Base-by-base conservation (phyloP, 2,888 invertebrate genomes). In the Sarcophaga variegata region DNA sequence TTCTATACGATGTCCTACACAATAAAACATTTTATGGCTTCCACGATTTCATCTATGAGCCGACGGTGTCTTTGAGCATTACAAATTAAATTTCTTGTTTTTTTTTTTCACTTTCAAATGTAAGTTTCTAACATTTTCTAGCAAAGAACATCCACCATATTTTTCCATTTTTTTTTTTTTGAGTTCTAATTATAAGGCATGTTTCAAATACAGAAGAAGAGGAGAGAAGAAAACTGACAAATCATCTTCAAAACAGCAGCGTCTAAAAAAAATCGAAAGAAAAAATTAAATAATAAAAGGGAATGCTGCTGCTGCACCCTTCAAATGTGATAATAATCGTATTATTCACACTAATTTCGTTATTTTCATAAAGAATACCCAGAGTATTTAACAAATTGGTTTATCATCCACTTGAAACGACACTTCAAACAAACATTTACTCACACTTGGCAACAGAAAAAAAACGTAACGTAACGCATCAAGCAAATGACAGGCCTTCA, bases 291-390 rank as follows among this genome's bases (percentile, higher is more conserved):
- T 37, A 54, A 17, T 11, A 49, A 54, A 17, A 54, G 54, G 17
- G 54, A 12, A 54, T 4, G 54, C 4, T 14, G 54, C 54, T 27
- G 17, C 17, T 79, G 79, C 84, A 76, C 84, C 81, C 87, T 84
- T 87, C 87, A 84, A 75, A 71, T 78, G 12, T 83, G 80, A 82
- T 83, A 78, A 83, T 89, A 90, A 90, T 90, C 83, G 90, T 88
- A 91, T 91, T 91, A 91, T 90, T 89, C 86, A 88, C 89, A 89
- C 88, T 89, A 89, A 89, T 90, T 90, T 90, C 72, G 75, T 85
- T 81, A 82, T 77, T 37, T 37, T 37, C 37, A 37, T 37, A 37
- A 37, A 37, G 37, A 37, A 37, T 37, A 37, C 37, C 37, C 10
- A 37, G 83, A 82, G 86, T 71, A 83, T 87, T 88, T 85, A 85